These are phyloP conservation scores for Lasius fuliginosus DNA, from an alignment of 2,888 invertebrate species.

Conservation along the genomic window DNA sequence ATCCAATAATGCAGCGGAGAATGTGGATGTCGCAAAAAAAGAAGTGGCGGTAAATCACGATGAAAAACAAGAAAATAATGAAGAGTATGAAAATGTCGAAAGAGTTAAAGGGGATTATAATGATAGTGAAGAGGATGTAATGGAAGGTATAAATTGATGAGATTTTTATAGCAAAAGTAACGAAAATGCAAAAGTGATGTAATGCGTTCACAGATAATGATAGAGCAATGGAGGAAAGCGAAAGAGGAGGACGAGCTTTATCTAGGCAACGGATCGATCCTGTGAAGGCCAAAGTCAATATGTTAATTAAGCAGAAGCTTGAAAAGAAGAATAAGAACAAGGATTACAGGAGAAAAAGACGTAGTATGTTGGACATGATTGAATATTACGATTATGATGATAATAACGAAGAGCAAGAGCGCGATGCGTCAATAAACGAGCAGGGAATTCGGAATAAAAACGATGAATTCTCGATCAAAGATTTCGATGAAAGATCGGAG, in stretches of 20 bases:
- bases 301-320: constrained; percentile 70
- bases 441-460: constrained; percentile 21
- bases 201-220: constrained; percentile 27
- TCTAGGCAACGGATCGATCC: constrained; percentile 38
- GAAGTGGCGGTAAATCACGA: constrained; percentile 8
- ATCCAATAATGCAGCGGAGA: constrained; percentile 2
- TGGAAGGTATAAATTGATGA: constrained; percentile 38
- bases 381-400: constrained; percentile 80
- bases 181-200: neutral
- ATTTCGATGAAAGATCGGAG: neutral
- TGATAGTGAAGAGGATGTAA: constrained; percentile 57
- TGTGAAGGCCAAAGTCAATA: constrained; percentile 68
- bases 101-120: constrained; percentile 51
- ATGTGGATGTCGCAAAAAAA: neutral
- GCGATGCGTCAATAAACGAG: constrained; percentile 50
- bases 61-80: constrained; percentile 12
- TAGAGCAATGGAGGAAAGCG: neutral
- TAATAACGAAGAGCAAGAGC: constrained; percentile 59
- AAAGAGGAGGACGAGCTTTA: constrained; percentile 40
- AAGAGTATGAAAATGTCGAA: constrained; percentile 65
- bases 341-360: constrained; percentile 54
- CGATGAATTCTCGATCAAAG: neutral
- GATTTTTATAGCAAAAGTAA: neutral
- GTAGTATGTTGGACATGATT: constrained; percentile 65
- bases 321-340: constrained; percentile 40